These are phyloP conservation scores for Thumatha senex DNA, from an alignment of 2,888 invertebrate species.

Conservation along the genomic window DNA sequence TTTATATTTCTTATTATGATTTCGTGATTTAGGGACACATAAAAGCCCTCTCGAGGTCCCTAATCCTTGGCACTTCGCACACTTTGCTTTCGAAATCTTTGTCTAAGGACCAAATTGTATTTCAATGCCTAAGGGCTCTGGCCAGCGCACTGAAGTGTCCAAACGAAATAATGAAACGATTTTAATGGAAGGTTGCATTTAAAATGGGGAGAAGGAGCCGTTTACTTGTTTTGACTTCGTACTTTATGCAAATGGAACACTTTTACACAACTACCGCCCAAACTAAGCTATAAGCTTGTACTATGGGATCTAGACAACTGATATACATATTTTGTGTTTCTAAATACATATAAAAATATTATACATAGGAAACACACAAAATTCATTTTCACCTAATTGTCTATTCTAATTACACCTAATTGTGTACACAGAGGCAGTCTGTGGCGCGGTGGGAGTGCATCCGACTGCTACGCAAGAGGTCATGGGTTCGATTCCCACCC, in stretches of 20 bases:
- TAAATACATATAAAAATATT: too few relatives aligned
- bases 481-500: too few relatives aligned
- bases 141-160: conserved; percentile 18
- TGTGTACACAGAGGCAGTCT: too few relatives aligned
- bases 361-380: too few relatives aligned
- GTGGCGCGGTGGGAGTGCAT: too few relatives aligned
- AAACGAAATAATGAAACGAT: conserved; percentile 22
- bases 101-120: conserved; percentile 57
- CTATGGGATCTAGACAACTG: too few relatives aligned
- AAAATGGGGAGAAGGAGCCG: conserved; percentile 14
- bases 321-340: too few relatives aligned
- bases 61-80: conserved; percentile 57
- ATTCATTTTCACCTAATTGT: too few relatives aligned
- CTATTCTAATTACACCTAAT: too few relatives aligned
- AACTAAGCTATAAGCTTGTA: too few relatives aligned
- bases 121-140: conserved; percentile 42
- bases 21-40: conserved; percentile 68
- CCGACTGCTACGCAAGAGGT: too few relatives aligned
- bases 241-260: conserved; percentile 4
- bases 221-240: conserved; percentile 8
- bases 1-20: conserved; percentile 66
- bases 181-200: conserved; percentile 10
- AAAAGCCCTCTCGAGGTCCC: conserved; percentile 62
- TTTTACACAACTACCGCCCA: too few relatives aligned
- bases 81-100: conserved; percentile 58